Conservation (phyloP, 2,797 vertebrate genomes). For the Eupleurogrammus muticus region DNA sequence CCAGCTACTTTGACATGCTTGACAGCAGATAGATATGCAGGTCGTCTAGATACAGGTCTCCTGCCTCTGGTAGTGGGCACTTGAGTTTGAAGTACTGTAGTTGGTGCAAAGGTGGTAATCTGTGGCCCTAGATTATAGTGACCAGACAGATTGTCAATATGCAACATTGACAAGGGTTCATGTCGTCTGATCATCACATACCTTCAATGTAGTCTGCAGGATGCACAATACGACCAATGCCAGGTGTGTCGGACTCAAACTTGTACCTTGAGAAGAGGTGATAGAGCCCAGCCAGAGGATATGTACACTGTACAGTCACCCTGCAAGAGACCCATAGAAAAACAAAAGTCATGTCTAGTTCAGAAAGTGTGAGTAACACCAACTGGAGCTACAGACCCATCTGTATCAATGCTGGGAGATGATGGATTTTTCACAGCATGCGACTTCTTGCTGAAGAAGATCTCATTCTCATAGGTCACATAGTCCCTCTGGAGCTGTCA, state of each 20-base stretch:
- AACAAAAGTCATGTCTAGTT: neutral
- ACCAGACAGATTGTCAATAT: neutral
- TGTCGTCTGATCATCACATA: neutral
- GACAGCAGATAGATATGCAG: neutral
- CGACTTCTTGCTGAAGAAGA: neutral
- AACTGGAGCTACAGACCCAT: neutral
- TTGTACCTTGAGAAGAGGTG: conserved; percentile 60
- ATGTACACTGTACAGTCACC: conserved; percentile 79
- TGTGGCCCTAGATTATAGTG: neutral
- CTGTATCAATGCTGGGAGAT: neutral
- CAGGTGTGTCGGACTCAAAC: conserved; percentile 66
- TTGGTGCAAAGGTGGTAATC: neutral
- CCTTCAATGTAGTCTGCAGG: neutral
- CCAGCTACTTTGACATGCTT: neutral
- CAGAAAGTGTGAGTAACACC: neutral
- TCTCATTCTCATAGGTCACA: conserved; percentile 61
- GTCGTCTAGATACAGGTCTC: neutral
- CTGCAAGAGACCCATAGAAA: no score
- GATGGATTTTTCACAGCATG: neutral
- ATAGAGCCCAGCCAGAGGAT: conserved; percentile 73
- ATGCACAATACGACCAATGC: conserved; percentile 51
- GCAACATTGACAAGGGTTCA: no score
- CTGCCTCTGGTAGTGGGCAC: neutral
- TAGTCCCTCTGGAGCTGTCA: conserved; percentile 71
- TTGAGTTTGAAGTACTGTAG: neutral